These are phyloP conservation scores for Edolisoma coerulescens DNA, from an alignment of 2,113 vertebrate genomes.

Conservation along the genomic window DNA sequence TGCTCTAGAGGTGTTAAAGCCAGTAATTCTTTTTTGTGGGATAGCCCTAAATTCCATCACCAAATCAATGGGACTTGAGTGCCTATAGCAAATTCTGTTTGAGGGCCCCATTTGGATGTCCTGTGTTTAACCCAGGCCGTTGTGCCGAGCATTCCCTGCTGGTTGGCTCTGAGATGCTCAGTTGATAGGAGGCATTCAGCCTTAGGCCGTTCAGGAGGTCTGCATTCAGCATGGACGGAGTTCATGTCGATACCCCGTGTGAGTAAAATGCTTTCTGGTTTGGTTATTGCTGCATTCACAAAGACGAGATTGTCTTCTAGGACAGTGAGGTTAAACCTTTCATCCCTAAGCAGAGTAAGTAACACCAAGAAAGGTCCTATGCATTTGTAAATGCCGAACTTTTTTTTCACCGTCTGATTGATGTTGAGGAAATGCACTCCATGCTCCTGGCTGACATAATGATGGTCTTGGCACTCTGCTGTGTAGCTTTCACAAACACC, in stretches of 20 bases:
- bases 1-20: neutral
- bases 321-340: neutral
- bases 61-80: neutral
- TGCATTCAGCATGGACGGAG: accelerated
- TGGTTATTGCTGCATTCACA: neutral
- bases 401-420: neutral
- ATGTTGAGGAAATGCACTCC: neutral
- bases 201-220: neutral
- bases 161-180: neutral
- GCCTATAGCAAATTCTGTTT: neutral
- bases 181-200: neutral
- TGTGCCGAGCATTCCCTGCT: neutral
- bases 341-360: neutral
- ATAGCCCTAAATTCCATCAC: neutral
- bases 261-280: neutral
- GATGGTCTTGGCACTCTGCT: neutral
- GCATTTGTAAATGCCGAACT: neutral
- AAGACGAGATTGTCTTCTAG: neutral
- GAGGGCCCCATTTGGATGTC: neutral
- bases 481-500: neutral
- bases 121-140: neutral
- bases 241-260: neutral
- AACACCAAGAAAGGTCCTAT: neutral
- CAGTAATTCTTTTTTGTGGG: neutral
- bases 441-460: neutral